A percentile compares a stretch with the other conserved stretches of the same genome.
Conservation (phyloP, 2,113 vertebrate genomes). For the Cryptomyrus ogoouensis region DNA sequence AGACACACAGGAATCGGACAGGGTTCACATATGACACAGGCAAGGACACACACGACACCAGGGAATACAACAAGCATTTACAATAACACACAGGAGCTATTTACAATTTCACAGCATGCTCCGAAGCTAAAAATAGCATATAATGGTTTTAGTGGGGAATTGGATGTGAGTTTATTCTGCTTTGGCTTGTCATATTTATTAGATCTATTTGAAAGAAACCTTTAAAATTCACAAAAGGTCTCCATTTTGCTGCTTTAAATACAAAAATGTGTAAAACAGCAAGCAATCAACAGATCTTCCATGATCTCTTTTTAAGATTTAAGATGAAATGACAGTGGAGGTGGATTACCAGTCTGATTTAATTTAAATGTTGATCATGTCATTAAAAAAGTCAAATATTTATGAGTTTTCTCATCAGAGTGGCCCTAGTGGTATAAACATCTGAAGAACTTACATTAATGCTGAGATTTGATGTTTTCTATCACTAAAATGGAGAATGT, state of each 20-base stretch:
- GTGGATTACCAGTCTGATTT: not conserved
- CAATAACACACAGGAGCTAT: not conserved
- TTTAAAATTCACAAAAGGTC: not conserved
- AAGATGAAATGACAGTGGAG: not conserved
- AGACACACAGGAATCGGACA: not conserved
- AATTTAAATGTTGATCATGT: not conserved
- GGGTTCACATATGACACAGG: not conserved
- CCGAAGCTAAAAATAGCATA: not conserved
- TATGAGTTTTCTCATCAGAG: not conserved
- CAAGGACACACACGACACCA: not conserved
- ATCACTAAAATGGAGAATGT: not conserved
- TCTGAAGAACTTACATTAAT: not conserved
- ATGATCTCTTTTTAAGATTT: too few relatives aligned
- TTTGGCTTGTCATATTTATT: not conserved
- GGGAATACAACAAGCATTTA: not conserved
- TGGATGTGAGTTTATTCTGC: not conserved
- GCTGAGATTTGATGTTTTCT: not conserved
- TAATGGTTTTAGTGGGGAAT: not conserved
- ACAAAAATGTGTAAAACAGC: too few relatives aligned
- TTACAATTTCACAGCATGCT: not conserved
- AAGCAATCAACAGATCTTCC: not conserved
- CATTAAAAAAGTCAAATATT: not conserved
- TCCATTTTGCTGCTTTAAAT: not conserved
- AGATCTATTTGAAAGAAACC: not conserved
- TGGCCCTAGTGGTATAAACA: not conserved